These are phyloP conservation scores for Myiotriccus ornatus DNA, from an alignment of 2,797 vertebrate species.

Conservation along the genomic window DNA sequence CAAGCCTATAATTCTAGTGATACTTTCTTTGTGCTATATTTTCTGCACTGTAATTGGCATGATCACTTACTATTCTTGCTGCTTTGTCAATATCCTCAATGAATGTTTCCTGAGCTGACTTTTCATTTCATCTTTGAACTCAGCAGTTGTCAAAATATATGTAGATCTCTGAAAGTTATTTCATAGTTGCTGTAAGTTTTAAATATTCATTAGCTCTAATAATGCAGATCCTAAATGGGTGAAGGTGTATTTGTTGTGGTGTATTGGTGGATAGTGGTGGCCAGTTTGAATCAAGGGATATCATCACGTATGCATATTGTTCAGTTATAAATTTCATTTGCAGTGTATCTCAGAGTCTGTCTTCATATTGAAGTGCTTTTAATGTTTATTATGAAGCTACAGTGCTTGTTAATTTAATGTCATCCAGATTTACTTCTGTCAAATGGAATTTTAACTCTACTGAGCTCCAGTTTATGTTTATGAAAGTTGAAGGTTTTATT, in stretches of 20 bases:
- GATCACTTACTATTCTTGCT: constrained; percentile 25
- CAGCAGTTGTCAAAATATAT: neutral
- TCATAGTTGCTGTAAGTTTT: neutral
- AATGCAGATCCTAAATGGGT: neutral
- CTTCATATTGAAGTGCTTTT: neutral
- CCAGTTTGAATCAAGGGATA: neutral
- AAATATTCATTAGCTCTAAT: neutral
- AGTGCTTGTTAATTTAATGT: constrained; percentile 4
- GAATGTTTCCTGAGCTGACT: constrained; percentile 2
- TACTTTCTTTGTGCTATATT: neutral
- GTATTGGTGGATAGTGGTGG: neutral
- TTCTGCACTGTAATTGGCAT: constrained; percentile 4
- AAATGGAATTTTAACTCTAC: neutral
- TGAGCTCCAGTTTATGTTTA: neutral
- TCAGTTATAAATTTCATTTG: constrained; percentile 16
- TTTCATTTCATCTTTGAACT: constrained; percentile 33
- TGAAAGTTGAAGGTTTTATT: neutral
- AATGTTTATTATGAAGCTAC: neutral
- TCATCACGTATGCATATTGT: neutral
- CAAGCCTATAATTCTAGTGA: neutral
- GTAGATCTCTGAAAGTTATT: neutral
- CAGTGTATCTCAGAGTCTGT: neutral
- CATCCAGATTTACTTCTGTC: neutral
- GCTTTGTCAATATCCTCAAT: neutral
- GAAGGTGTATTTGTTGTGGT: neutral